These are phyloP conservation scores for Arrhopalites spinosus DNA, from an alignment of 2,888 invertebrate species.

Conservation along the genomic window DNA sequence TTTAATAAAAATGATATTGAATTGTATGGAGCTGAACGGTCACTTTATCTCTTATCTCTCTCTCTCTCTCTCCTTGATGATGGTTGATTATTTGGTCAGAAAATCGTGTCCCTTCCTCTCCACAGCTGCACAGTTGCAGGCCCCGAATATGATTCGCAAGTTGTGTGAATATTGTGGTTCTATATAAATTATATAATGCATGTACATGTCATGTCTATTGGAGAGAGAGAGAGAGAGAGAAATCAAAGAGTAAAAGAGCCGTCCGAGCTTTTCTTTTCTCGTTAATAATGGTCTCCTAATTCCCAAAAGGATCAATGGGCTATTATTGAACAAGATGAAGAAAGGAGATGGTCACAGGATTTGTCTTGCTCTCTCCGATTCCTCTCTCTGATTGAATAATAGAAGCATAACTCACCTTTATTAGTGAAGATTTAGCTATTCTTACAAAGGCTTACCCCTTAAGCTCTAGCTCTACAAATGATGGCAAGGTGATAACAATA, in stretches of 20 bases:
- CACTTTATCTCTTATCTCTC: too few species aligned
- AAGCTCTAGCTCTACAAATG: neutral
- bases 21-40: too few species aligned
- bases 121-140: too few species aligned
- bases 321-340: neutral
- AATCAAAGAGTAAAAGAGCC: neutral
- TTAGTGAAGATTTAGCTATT: neutral
- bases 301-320: neutral
- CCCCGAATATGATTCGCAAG: too few species aligned
- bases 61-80: too few species aligned
- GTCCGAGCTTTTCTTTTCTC: neutral
- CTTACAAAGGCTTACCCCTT: neutral
- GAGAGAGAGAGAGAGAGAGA: neutral
- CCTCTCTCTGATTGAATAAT: neutral
- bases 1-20: too few species aligned
- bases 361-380: neutral
- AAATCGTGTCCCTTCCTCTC: too few species aligned
- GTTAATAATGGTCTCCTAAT: constrained; percentile 1
- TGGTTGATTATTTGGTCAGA: too few species aligned
- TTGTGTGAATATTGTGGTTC: too few species aligned
- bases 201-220: too few species aligned
- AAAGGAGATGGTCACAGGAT: neutral
- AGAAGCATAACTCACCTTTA: constrained; percentile 5
- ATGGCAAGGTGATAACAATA: neutral
- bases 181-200: too few species aligned